Percentiles rank a stretch among this genome's conserved stretches.
These are phyloP conservation scores for Aleiodes alternator DNA, from an alignment of 2,888 invertebrate species.

Conservation along the genomic window DNA sequence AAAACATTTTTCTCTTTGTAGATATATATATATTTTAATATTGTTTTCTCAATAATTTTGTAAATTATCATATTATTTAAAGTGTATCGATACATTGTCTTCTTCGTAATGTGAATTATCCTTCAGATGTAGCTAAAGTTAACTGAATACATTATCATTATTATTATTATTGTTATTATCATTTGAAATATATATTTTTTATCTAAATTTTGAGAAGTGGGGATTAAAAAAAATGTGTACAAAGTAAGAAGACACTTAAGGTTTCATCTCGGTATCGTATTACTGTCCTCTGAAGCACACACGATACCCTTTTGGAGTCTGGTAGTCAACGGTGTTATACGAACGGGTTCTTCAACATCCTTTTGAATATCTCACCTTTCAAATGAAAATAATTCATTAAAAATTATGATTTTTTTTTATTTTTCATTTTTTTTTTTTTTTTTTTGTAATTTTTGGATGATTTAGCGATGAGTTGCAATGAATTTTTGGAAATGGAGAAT, in stretches of 20 bases:
- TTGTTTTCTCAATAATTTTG: too few species aligned
- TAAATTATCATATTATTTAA: too few species aligned
- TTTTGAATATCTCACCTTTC: neutral
- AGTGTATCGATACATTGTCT: too few species aligned
- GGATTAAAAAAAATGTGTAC: neutral
- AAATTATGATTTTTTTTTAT: neutral
- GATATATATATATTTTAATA: too few species aligned
- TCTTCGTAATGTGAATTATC: too few species aligned
- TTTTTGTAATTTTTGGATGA: neutral
- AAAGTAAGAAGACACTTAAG: conserved; percentile 65
- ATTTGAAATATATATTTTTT: too few species aligned
- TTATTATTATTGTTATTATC: too few species aligned
- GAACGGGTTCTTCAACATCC: conserved; percentile 1
- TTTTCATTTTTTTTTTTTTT: too few species aligned
- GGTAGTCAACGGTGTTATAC: conserved; percentile 37
- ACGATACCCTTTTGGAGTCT: conserved; percentile 51
- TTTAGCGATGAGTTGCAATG: neutral
- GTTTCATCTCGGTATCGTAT: conserved; percentile 62
- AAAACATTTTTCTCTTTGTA: too few species aligned
- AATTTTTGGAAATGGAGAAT: too few species aligned
- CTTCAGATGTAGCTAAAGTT: too few species aligned
- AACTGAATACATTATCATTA: too few species aligned
- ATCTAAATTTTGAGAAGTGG: neutral
- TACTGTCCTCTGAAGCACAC: conserved; percentile 50
- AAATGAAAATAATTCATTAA: conserved; percentile 2